A percentile compares a stretch with the other conserved stretches of the same genome.
These are phyloP conservation scores for Germaria angustata DNA, from an alignment of 2,888 invertebrate genomes.

Conservation along the genomic window DNA sequence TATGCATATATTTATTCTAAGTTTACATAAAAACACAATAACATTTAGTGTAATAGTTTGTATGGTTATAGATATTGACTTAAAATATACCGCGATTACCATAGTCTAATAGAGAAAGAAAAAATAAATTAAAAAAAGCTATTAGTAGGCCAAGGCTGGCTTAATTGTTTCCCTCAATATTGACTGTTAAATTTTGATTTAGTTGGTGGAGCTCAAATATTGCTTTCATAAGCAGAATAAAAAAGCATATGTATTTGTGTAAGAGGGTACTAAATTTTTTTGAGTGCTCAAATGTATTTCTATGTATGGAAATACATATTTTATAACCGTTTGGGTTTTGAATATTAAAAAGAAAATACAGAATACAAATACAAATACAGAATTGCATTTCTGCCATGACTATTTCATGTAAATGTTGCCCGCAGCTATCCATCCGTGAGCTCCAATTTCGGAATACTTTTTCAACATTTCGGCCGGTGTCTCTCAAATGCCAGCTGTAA, in stretches of 20 bases:
- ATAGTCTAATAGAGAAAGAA: background rate
- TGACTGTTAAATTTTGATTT: background rate
- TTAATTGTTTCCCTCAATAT: background rate
- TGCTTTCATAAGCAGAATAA: background rate
- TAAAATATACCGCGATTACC: background rate
- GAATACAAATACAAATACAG: too few species aligned
- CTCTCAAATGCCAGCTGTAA: too few species aligned
- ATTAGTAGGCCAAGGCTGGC: constrained; percentile 38
- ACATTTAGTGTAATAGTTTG: background rate
- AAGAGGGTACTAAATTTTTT: background rate
- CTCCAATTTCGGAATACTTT: too few species aligned
- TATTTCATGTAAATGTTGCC: too few species aligned
- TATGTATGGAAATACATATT: too few species aligned
- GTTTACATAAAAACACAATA: constrained; percentile 11
- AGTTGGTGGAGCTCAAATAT: background rate
- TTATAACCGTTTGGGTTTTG: too few species aligned
- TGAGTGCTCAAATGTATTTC: background rate
- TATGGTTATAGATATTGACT: constrained; percentile 15
- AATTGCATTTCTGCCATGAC: too few species aligned
- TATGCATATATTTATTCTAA: background rate
- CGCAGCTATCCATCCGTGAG: too few species aligned
- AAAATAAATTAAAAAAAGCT: background rate
- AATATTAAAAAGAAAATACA: too few species aligned
- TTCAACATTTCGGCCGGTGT: too few species aligned
- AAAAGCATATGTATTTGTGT: background rate